phyloP scores from a whole-genome alignment of 2,888 invertebrate species.

The Vannuccia rotundouncinata region DNA sequence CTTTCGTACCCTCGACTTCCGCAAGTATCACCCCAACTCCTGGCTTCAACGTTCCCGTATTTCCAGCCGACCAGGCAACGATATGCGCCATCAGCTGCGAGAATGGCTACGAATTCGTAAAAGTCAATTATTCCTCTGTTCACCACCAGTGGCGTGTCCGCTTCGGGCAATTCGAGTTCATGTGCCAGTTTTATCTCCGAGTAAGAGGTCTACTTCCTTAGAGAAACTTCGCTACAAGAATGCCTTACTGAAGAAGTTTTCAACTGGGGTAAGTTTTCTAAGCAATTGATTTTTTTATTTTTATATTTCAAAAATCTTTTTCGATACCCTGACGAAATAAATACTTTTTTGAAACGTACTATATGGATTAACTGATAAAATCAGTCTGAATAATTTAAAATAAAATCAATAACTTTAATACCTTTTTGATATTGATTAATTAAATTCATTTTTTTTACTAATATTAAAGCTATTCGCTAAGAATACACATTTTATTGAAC shows the following conservation, averaged over 20 bases:
- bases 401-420: too few relatives aligned
- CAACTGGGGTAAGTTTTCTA: not conserved
- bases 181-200: not conserved
- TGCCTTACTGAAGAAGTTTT: not conserved
- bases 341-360: too few relatives aligned
- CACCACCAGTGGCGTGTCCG: not conserved
- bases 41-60: not conserved
- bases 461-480: too few relatives aligned
- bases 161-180: not conserved
- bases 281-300: not conserved
- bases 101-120: not conserved
- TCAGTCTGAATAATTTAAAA: too few relatives aligned
- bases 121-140: not conserved
- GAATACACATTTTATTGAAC: too few relatives aligned
- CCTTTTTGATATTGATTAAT: too few relatives aligned
- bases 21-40: not conserved
- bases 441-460: too few relatives aligned
- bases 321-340: too few relatives aligned
- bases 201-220: not conserved
- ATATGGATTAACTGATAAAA: too few relatives aligned
- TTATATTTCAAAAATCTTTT: not conserved
- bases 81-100: not conserved
- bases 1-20: not conserved
- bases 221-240: constrained; percentile 10
- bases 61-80: not conserved